These are phyloP conservation scores for Noctua pronuba DNA, from an alignment of 2,888 invertebrate genomes.

Conservation along the genomic window DNA sequence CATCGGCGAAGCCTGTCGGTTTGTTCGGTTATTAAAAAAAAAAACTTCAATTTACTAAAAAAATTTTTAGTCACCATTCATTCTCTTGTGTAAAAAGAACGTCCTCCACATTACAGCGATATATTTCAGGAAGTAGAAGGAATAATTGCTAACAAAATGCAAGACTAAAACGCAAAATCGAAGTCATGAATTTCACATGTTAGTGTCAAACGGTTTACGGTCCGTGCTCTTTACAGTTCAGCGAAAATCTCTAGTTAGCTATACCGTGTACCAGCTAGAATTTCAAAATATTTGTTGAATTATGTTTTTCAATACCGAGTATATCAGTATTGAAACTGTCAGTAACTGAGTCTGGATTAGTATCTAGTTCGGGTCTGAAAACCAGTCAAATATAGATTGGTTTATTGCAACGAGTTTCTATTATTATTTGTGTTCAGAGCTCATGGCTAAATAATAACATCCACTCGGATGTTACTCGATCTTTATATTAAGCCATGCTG, in stretches of 20 bases:
- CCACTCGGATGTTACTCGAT: no score
- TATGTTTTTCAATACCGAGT: not conserved
- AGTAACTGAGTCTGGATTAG: not conserved
- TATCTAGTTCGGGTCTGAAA: not conserved
- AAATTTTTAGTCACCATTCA: not conserved
- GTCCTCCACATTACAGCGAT: not conserved
- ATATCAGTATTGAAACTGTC: not conserved
- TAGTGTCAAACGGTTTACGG: constrained; percentile 29
- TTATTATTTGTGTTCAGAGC: not conserved
- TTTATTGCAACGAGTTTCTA: not conserved
- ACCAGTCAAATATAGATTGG: not conserved
- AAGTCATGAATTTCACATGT: constrained; percentile 23
- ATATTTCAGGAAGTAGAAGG: not conserved
- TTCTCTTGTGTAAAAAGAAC: not conserved
- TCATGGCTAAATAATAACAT: not conserved
- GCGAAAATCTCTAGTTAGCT: constrained; percentile 8
- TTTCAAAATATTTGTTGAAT: not conserved
- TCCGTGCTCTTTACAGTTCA: constrained; percentile 30
- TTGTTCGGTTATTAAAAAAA: no score
- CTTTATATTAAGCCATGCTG: not conserved
- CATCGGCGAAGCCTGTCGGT: no score
- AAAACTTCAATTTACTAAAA: not conserved
- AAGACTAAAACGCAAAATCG: constrained; percentile 16
- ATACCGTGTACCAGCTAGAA: not conserved
- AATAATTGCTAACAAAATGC: not conserved